phyloP scores from a whole-genome alignment of 2,113 vertebrate species.

The Tupaia tana region DNA sequence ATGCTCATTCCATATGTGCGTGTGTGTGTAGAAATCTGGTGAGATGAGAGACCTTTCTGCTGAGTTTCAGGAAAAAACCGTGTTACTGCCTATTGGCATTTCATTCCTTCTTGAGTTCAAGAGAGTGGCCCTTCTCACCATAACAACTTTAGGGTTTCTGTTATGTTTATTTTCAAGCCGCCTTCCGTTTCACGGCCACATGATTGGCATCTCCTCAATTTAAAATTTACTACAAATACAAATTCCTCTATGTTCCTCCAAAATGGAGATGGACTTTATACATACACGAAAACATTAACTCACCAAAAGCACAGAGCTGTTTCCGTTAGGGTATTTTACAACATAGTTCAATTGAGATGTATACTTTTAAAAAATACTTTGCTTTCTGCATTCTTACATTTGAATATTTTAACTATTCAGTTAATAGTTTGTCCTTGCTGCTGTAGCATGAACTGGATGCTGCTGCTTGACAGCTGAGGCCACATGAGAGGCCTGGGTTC shows the following conservation, averaged over 20 bases:
- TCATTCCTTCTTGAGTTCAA: constrained; percentile 63
- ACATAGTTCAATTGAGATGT: constrained; percentile 81
- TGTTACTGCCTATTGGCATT: constrained; percentile 88
- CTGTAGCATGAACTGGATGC: too few species aligned
- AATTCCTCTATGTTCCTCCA: too few species aligned
- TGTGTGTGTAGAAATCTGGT: constrained; percentile 85
- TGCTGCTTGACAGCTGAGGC: too few species aligned
- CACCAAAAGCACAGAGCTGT: constrained; percentile 85
- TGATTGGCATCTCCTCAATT: too few species aligned
- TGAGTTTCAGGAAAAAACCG: constrained; percentile 55
- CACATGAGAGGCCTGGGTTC: too few species aligned
- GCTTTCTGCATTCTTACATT: too few species aligned
- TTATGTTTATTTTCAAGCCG: constrained; percentile 70
- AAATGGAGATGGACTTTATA: neutral
- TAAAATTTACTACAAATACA: too few species aligned
- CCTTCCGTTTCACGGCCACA: too few species aligned
- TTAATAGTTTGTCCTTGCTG: too few species aligned
- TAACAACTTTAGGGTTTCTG: constrained; percentile 60
- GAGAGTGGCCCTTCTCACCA: constrained; percentile 68
- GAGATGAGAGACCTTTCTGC: constrained; percentile 86
- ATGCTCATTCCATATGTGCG: constrained; percentile 79
- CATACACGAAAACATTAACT: constrained; percentile 82
- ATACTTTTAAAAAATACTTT: constrained; percentile 84
- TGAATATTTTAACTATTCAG: too few species aligned
- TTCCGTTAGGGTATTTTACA: constrained; percentile 85